These are phyloP conservation scores for Ricordea florida DNA, from an alignment of 92 coral and sea anemone species.

Conservation along the genomic window DNA sequence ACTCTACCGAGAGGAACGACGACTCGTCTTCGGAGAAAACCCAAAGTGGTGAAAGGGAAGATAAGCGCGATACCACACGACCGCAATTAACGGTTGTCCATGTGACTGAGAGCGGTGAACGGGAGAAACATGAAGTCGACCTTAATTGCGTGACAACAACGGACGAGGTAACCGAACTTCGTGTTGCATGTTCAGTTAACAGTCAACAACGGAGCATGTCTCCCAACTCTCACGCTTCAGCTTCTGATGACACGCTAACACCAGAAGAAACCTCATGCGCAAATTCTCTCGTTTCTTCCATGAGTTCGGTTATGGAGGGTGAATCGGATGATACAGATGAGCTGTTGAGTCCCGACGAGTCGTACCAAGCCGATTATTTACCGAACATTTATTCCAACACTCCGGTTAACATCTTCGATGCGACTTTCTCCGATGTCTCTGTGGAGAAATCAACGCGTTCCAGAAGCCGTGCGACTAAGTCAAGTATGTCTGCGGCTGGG, in stretches of 20 bases:
- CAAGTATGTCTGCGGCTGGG: neutral
- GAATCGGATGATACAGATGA: neutral
- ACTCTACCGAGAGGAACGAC: constrained; percentile 59
- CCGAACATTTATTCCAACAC: constrained; percentile 72
- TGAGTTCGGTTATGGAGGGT: neutral
- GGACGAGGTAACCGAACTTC: too few species aligned
- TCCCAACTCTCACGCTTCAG: neutral
- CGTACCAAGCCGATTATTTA: constrained; percentile 22
- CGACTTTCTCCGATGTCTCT: constrained; percentile 72
- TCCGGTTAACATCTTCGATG: constrained; percentile 72
- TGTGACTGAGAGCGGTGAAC: constrained; percentile 7
- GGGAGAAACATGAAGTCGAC: neutral
- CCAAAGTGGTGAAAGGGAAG: constrained; percentile 8
- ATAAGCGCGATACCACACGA: neutral
- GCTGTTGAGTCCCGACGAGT: neutral
- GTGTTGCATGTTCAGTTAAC: too few species aligned
- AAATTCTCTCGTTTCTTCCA: constrained; percentile 12
- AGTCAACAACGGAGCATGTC: neutral
- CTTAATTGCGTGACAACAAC: neutral
- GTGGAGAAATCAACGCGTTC: constrained; percentile 47
- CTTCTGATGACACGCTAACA: neutral
- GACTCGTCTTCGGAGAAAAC: neutral
- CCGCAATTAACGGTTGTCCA: constrained; percentile 32
- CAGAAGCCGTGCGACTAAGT: neutral
- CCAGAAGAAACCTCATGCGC: neutral